phyloP scores from a whole-genome alignment of 2,797 vertebrate species.

The Spheniscus humboldti region DNA sequence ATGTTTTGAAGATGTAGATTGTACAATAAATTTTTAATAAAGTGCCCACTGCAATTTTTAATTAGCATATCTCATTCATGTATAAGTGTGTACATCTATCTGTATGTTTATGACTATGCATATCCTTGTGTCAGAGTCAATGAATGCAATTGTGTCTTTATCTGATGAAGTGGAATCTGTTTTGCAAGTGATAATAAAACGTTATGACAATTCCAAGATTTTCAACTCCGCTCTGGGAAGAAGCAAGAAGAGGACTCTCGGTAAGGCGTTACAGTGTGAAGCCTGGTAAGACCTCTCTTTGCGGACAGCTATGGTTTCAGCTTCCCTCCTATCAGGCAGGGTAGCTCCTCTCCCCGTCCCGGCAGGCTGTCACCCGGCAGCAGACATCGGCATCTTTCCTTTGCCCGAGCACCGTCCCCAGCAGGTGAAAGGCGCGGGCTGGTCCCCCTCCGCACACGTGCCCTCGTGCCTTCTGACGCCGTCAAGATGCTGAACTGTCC shows the following conservation, averaged over 20 bases:
- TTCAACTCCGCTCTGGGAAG: conserved; percentile 59
- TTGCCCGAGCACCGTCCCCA: not conserved
- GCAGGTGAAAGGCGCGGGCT: not conserved
- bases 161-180: conserved; percentile 70
- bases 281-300: conserved; percentile 32
- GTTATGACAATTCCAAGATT: conserved; percentile 69
- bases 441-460: fast-evolving
- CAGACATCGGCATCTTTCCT: not conserved
- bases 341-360: not conserved
- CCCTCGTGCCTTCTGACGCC: not conserved
- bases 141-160: conserved; percentile 75
- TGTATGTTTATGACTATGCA: conserved; percentile 67
- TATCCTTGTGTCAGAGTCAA: conserved; percentile 71
- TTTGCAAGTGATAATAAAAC: conserved; percentile 73
- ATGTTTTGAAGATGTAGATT: conserved; percentile 75
- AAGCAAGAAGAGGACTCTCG: conserved; percentile 48
- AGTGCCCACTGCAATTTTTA: conserved; percentile 75
- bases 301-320: conserved; percentile 17
- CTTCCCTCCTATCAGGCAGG: not conserved
- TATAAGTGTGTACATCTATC: conserved; percentile 71
- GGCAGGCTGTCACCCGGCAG: not conserved
- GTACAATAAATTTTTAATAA: conserved; percentile 80
- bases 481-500: not conserved
- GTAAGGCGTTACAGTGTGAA: conserved; percentile 12
- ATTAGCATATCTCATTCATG: conserved; percentile 74